Evolutionary conservation across 2,113 vertebrate species (phyloP), one percentile per base, ranked within the genome.

Genomic region (Tringa solitaria): DNA sequence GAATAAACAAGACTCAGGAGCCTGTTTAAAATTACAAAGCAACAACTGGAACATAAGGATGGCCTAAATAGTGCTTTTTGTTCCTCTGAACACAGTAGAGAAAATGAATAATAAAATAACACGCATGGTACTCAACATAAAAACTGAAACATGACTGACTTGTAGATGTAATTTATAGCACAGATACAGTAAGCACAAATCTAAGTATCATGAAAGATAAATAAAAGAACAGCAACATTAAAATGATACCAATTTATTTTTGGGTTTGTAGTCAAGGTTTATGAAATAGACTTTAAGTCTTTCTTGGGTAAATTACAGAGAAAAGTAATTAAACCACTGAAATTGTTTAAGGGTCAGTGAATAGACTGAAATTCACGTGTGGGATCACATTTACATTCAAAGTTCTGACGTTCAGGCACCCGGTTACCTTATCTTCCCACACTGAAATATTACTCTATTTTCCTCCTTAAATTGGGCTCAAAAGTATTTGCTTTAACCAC

Each of bases 11-110:
- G 60, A 43, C 30, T 78, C 2, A 0, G 33, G 10, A 84, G n/a
- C n/a, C 48, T 90, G 37, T 87, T 95, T 84, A 93, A 95, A 92
- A 91, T 74, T 86, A 84, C 46, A 86, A 80, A 79, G 20, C 57
- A 90, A 32, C 27, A 94, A 22, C 37, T 19, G 79, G 57, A 96
- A 88, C 24, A 37, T 41, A 84, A 91, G 54, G 41, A 51, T 88
- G 46, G 45, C 8, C 57, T 82, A 69, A 95, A 74, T 19, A 28
- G 26, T 63, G 33, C 5, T 64, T 76, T 76, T 89, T 41, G 45
- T 64, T 78, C 54, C 28, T 65, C 41, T 39, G 65, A 21, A 75
- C 7, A 41, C 9, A 63, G 51, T 6, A n/a, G 16, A 82, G 53
- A 73, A 81, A 57, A 19, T 7, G 13, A 83, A 65, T 30, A 87